phyloP scores from a whole-genome alignment of 1,140 invertebrate genomes.

The Lethrus apterus region DNA sequence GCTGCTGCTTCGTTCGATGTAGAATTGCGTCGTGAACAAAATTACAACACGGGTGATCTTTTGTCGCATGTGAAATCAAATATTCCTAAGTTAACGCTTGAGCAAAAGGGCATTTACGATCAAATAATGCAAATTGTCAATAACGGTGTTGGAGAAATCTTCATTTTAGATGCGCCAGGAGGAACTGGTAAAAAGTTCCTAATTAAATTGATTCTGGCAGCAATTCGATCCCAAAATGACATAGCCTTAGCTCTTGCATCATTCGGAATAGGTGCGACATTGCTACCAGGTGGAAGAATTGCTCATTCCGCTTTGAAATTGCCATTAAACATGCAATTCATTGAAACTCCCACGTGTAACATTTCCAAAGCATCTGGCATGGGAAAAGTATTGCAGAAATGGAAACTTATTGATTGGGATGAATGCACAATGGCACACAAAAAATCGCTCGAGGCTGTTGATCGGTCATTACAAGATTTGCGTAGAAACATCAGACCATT shows the following conservation, averaged over 20 bases:
- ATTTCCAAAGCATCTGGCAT: slow-evolving; percentile 26
- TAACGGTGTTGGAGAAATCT: slow-evolving; percentile 34
- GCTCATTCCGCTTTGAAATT: slow-evolving; percentile 36
- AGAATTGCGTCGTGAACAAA: slow-evolving; percentile 36
- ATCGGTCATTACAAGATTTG: slow-evolving; percentile 36
- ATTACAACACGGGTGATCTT: slow-evolving; percentile 30
- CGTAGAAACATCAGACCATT: slow-evolving; percentile 14
- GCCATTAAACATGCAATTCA: slow-evolving; percentile 31
- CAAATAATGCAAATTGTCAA: slow-evolving; percentile 36
- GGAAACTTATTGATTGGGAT: slow-evolving; percentile 37
- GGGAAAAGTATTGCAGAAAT: slow-evolving; percentile 32
- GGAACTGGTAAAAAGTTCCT: slow-evolving; percentile 42
- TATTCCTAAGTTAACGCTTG: slow-evolving; percentile 29
- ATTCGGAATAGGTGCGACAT: slow-evolving; percentile 48
- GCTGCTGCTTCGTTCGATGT: slow-evolving; percentile 27
- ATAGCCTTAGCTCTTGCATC: slow-evolving; percentile 32
- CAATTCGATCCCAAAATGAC: slow-evolving; percentile 31
- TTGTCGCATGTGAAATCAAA: slow-evolving; percentile 32
- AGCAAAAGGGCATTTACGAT: slow-evolving; percentile 39
- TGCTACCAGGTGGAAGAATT: slow-evolving; percentile 37
- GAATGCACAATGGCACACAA: slow-evolving; percentile 40
- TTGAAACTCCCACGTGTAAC: slow-evolving; percentile 24
- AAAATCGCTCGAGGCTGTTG: slow-evolving; percentile 38
- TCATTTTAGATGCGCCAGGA: slow-evolving; percentile 43
- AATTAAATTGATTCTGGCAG: slow-evolving; percentile 39